Evolutionary conservation across 2,888 invertebrate species (phyloP).

Genomic region (Epistrophella euchroma): DNA sequence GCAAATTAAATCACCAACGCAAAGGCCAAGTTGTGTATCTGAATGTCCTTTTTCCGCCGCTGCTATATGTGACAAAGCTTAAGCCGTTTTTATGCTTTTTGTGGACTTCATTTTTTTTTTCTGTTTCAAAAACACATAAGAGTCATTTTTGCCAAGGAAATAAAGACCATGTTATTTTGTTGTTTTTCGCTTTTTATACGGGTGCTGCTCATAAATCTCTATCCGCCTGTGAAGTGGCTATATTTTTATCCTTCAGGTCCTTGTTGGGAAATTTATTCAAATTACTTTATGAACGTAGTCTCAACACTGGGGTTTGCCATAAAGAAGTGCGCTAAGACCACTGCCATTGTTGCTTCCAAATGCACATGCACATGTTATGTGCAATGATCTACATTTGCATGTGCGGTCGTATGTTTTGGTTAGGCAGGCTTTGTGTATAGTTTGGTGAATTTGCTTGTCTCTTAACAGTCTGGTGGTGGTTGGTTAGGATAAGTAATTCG

Average conservation of each 20-base stretch:
- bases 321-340: constrained; percentile 19
- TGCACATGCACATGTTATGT: constrained; percentile 16
- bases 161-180: background rate
- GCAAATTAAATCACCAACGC: constrained; percentile 48
- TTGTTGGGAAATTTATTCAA: constrained; percentile 65
- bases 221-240: constrained; percentile 26
- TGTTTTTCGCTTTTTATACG: background rate
- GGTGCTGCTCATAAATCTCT: constrained; percentile 16
- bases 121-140: background rate
- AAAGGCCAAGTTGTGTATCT: background rate
- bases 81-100: constrained; percentile 24
- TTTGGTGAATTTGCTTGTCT: background rate
- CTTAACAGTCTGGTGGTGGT: constrained; percentile 14
- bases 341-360: constrained; percentile 34
- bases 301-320: constrained; percentile 28
- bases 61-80: constrained; percentile 5
- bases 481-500: background rate
- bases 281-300: constrained; percentile 53
- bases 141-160: constrained; percentile 29
- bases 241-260: constrained; percentile 50
- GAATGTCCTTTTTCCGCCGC: constrained; percentile 21
- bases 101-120: constrained; percentile 37
- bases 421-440: background rate
- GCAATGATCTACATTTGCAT: constrained; percentile 7
- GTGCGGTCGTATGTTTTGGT: background rate